Evolutionary conservation across 1,140 invertebrate species (phyloP), one percentile per base, ranked within the genome.

Genomic region (Amyelois transitella): DNA sequence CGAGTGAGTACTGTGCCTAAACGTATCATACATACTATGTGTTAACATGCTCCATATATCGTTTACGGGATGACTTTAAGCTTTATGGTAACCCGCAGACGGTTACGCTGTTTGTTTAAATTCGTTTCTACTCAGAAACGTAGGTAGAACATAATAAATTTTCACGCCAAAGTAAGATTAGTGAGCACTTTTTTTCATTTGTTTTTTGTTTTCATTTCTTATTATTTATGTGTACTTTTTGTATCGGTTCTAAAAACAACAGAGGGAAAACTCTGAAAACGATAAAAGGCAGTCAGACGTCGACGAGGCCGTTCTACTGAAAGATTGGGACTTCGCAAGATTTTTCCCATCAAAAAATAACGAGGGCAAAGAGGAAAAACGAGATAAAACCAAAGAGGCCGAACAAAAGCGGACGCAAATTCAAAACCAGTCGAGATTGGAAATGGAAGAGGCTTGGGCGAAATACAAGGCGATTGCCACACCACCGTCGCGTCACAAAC

Each of bases 301-400:
- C 62, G 93, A 94, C 68, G 93, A 94, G 81, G 92, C 93, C 43
- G 91, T 92, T 28, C 89, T 95, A 22, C 88, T 96, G 47, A 93
- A 94, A 81, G 94, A 95, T 61, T 96, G 94, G 94, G 93, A 95
- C 83, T 93, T 96, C 85, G 92, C 93, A 60, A 91, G 92, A 78
- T 95, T 95, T 89, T 95, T 96, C 80, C 93, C 94, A 20, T 90
- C 85, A 59, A 89, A 86, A 76, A 86, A 57, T 60, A 61, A 49
- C 52, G 76, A 75, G 53, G 73, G 45, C 22, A 81, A 71, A 68
- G 83, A 81, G 62, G 83, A 75, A 66, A 89, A 76, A 66, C 71
- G 52, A 69, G 86, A 81, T 53, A 69, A 55, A 75, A 83, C 66
- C 49, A 86, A 69, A 68, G 84, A 72, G 65, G 81, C 61, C 14